Evolutionary conservation across 1,140 invertebrate species (phyloP).

Genomic region (Papilio polytes): DNA sequence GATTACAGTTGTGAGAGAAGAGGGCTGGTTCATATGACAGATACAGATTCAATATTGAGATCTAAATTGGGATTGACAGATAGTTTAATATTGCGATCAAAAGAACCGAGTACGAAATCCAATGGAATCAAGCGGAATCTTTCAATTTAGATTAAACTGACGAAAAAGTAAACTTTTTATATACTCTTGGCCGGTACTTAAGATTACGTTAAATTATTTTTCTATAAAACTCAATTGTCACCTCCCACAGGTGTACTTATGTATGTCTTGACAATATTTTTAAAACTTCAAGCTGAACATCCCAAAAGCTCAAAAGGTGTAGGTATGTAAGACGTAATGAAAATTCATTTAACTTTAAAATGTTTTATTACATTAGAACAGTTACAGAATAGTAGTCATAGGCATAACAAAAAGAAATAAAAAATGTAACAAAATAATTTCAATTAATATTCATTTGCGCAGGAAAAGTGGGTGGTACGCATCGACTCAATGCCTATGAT

Average conservation of each 20-base stretch:
- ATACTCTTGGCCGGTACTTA: no score
- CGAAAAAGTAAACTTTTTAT: no score
- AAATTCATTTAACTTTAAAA: slow-evolving; percentile 61
- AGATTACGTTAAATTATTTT: no score
- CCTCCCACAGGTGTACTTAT: no score
- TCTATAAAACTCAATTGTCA: no score
- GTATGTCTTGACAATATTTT: no score
- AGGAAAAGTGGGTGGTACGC: slow-evolving; percentile 82
- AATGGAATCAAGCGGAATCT: no score
- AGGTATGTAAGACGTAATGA: slow-evolving; percentile 21
- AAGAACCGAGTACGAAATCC: no score
- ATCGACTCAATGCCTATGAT: slow-evolving; percentile 81
- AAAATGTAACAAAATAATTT: slow-evolving; percentile 76
- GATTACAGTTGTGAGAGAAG: not conserved
- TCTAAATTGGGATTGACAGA: not conserved
- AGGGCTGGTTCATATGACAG: not conserved
- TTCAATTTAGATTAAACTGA: no score
- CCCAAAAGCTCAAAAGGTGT: not conserved
- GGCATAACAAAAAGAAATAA: slow-evolving; percentile 70
- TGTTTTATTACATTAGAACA: slow-evolving; percentile 77
- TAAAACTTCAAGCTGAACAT: no score
- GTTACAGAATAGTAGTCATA: slow-evolving; percentile 75
- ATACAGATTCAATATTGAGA: slow-evolving; percentile 2
- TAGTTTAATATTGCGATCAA: not conserved
- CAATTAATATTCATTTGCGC: slow-evolving; percentile 72